Evolutionary conservation across 2,797 vertebrate genomes (phyloP).

Genomic region (Cuniculus paca): DNA sequence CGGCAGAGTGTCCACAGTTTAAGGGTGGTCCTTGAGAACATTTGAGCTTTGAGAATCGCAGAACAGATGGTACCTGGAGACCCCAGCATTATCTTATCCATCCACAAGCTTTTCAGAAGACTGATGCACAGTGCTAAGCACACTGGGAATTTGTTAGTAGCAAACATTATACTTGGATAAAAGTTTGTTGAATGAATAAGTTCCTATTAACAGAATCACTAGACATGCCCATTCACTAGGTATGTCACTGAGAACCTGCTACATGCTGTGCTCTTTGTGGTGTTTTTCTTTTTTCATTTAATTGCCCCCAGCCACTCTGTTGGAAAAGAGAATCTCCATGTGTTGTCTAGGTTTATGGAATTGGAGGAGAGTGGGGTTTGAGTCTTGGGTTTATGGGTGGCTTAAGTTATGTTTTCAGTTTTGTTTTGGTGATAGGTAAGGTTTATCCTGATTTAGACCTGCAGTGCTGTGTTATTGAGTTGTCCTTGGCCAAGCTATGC

Average conservation of each 20-base stretch:
- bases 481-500: neutral
- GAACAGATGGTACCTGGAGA: neutral
- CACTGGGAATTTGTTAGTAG: neutral
- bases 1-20: neutral
- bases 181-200: neutral
- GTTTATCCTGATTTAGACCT: neutral
- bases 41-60: neutral
- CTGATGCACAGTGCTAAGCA: too few species aligned
- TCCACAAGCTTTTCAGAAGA: too few species aligned
- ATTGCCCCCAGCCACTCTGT: neutral
- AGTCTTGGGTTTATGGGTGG: neutral
- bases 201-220: neutral
- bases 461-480: neutral
- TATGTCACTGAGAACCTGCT: neutral
- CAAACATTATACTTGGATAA: neutral
- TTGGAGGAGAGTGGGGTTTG: accelerated
- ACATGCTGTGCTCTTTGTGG: neutral
- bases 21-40: neutral
- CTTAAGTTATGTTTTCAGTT: accelerated
- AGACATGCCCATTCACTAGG: too few species aligned
- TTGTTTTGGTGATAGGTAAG: too few species aligned
- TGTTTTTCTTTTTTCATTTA: neutral
- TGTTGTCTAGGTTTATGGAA: neutral
- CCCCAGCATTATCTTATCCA: neutral
- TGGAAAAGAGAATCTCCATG: neutral